Percentiles rank a stretch among this genome's conserved stretches.
phyloP scores from a whole-genome alignment of 2,113 vertebrate genomes.

The Ceratotherium simum region DNA sequence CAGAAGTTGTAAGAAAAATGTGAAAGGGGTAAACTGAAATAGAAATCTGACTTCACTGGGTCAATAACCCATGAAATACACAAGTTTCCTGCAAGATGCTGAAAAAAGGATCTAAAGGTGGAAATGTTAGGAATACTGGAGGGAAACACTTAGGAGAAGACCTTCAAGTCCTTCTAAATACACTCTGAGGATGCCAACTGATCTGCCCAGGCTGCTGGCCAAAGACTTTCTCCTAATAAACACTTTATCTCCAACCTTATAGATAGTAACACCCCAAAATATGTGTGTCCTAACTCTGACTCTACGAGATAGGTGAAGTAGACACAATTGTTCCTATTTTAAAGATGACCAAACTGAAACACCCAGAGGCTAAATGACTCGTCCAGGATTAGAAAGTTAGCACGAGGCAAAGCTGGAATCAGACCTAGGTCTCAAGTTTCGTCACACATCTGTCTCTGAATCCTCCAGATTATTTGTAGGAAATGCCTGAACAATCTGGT shows the following conservation, averaged over 20 bases:
- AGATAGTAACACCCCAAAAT: not conserved
- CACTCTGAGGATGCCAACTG: not conserved
- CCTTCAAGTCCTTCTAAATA: not conserved
- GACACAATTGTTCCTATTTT: not conserved
- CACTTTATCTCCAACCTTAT: not conserved
- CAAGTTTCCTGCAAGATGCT: not conserved
- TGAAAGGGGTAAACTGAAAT: not conserved
- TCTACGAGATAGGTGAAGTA: not conserved
- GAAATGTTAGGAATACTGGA: not conserved
- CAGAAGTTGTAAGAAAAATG: not conserved
- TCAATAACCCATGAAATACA: not conserved
- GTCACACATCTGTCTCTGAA: not conserved
- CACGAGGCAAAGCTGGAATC: not conserved
- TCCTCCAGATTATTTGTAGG: not conserved
- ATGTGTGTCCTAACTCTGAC: not conserved
- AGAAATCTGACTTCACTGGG: not conserved
- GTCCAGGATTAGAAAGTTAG: not conserved
- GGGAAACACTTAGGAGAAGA: not conserved
- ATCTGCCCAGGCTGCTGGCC: not conserved
- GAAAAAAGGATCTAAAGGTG: not conserved
- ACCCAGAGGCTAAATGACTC: not conserved
- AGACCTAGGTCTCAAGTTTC: not conserved
- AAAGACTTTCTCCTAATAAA: not conserved
- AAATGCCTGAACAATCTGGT: not conserved
- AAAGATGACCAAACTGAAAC: not conserved